Evolutionary conservation across 2,888 invertebrate genomes (phyloP).

Genomic region (Standfussiana lucernea): DNA sequence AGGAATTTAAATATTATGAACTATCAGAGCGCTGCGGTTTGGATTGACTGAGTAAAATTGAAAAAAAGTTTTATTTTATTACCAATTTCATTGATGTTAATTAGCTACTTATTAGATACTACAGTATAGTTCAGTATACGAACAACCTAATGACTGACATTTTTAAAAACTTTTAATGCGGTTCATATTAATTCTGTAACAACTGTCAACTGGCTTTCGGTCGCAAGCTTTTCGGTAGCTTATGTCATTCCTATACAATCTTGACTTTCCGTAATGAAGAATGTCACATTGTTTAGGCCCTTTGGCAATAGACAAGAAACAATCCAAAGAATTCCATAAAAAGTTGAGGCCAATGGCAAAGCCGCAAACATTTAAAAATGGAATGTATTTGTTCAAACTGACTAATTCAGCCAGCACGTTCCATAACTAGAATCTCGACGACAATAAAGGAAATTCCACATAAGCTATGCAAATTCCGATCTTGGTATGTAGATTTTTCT

Average conservation of each 20-base stretch:
- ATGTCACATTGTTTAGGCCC: neutral
- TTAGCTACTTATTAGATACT: no score
- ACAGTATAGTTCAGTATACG: no score
- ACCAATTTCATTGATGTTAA: neutral
- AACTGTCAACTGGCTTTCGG: neutral
- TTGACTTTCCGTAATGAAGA: neutral
- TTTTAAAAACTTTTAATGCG: no score
- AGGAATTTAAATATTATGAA: neutral
- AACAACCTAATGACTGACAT: no score
- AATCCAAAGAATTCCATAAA: neutral
- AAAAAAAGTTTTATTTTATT: neutral
- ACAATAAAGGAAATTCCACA: slow-evolving; percentile 63
- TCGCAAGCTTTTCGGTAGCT: neutral
- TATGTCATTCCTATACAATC: neutral
- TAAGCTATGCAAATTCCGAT: slow-evolving; percentile 68
- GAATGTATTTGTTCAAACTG: slow-evolving; percentile 26
- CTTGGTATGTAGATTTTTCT: slow-evolving; percentile 70
- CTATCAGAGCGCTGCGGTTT: neutral
- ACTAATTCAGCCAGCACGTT: slow-evolving; percentile 45
- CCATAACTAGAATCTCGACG: slow-evolving; percentile 31
- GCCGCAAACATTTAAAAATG: slow-evolving; percentile 14
- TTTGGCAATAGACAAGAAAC: neutral
- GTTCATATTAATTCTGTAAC: neutral
- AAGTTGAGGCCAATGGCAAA: neutral
- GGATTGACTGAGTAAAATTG: neutral